phyloP scores from a whole-genome alignment of 2,888 invertebrate species.

The Holacanthella duospinosa region DNA sequence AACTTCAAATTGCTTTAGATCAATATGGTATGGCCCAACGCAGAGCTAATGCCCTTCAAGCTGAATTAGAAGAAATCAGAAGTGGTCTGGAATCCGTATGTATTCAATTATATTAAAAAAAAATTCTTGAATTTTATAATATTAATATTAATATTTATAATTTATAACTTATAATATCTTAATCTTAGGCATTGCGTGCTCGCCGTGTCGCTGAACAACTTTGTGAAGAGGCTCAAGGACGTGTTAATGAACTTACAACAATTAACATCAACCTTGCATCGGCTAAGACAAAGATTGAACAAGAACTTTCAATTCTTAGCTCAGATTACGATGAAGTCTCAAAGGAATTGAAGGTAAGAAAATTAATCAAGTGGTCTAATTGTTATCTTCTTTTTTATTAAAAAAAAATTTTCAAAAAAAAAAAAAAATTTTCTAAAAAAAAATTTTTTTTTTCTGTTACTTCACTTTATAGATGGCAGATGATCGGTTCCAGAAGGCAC shows the following conservation, averaged over 20 bases:
- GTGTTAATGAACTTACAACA: constrained; percentile 86
- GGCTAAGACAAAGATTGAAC: constrained; percentile 88
- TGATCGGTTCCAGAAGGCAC: constrained; percentile 86
- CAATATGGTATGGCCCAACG: constrained; percentile 83
- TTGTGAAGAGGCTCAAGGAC: constrained; percentile 79
- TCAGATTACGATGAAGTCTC: constrained; percentile 97
- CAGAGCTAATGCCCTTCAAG: constrained; percentile 76
- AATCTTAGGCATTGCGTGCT: constrained; percentile 71
- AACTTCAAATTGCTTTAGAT: constrained; percentile 88
- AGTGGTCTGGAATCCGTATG: constrained; percentile 73
- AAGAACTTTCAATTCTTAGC: constrained; percentile 79
- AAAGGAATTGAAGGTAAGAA: constrained; percentile 72
- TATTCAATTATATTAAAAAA: no score
- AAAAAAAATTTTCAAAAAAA: no score
- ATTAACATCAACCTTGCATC: constrained; percentile 92
- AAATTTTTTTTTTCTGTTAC: no score
- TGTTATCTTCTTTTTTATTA: no score
- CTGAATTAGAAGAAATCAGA: constrained; percentile 91
- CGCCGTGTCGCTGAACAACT: constrained; percentile 82
- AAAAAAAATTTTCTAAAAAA: no score
- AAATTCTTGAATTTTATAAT: background rate
- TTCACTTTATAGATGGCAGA: constrained; percentile 50
- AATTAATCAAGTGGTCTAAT: background rate
- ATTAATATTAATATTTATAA: background rate
- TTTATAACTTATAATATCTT: constrained; percentile 15